Conservation (phyloP, 2,113 vertebrate species). For the Arizona elegans region DNA sequence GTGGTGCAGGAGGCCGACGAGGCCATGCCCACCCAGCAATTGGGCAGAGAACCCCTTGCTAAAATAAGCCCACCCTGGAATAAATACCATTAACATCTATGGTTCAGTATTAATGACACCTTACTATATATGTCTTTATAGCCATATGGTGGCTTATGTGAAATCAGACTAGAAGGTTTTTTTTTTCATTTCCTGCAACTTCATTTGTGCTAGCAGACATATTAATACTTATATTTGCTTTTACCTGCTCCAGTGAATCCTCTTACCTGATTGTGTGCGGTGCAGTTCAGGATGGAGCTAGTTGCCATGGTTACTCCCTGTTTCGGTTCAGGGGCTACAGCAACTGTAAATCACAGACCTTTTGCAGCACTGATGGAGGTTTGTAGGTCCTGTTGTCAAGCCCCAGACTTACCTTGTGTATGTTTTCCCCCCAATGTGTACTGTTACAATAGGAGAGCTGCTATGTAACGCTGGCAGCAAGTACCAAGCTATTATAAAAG, state of each 20-base stretch:
- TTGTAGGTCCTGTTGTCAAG: neutral
- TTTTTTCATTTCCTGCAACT: neutral
- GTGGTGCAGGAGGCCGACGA: too few relatives aligned
- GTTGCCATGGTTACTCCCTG: constrained; percentile 29
- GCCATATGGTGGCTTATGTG: neutral
- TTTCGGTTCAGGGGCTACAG: constrained; percentile 26
- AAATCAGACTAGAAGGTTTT: neutral
- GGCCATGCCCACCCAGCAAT: too few relatives aligned
- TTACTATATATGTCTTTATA: neutral
- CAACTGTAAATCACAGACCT: neutral
- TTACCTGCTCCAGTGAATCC: neutral
- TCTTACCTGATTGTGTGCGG: neutral
- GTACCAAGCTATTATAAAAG: neutral
- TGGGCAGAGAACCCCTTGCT: too few relatives aligned
- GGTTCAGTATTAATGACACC: neutral
- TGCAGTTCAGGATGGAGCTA: neutral
- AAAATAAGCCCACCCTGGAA: neutral
- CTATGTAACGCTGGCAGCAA: neutral
- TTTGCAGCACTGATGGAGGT: neutral
- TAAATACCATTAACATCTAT: neutral
- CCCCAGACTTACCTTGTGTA: neutral
- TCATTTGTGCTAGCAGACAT: neutral
- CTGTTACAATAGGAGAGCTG: neutral
- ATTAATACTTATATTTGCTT: neutral
- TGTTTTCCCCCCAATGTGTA: neutral